Evolutionary conservation across 2,888 invertebrate genomes (phyloP).

Genomic region (Apodemia zela): DNA sequence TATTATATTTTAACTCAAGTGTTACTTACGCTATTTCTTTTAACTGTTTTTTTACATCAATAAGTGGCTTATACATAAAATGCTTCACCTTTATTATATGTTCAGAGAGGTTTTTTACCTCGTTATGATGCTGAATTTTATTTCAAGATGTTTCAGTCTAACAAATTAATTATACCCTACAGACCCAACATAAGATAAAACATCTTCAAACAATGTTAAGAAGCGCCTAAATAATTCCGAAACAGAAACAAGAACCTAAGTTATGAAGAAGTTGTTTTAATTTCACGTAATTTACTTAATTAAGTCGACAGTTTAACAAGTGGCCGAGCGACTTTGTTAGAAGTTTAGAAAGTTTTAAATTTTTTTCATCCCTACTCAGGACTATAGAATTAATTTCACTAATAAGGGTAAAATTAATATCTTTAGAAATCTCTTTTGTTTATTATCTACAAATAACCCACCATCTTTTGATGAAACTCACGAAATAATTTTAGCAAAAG

Average conservation of each 20-base stretch:
- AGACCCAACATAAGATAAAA: not conserved
- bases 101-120: not conserved
- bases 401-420: no score
- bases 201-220: conserved; percentile 8
- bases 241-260: conserved; percentile 7
- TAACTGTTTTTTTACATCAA: no score
- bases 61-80: no score
- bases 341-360: not conserved
- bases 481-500: no score
- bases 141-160: not conserved
- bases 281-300: conserved; percentile 15
- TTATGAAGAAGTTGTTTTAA: conserved; percentile 13
- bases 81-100: no score
- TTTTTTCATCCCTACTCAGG: conserved; percentile 14
- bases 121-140: not conserved
- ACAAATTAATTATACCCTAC: not conserved
- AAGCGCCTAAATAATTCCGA: not conserved
- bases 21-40: no score
- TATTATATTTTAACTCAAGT: no score
- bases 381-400: conserved; percentile 20
- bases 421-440: no score
- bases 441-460: no score
- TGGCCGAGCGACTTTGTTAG: conserved; percentile 3
- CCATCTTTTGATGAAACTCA: no score
- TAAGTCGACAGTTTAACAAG: conserved; percentile 14